Conservation (phyloP, 2,797 vertebrate species). For the Zalophus californianus region DNA sequence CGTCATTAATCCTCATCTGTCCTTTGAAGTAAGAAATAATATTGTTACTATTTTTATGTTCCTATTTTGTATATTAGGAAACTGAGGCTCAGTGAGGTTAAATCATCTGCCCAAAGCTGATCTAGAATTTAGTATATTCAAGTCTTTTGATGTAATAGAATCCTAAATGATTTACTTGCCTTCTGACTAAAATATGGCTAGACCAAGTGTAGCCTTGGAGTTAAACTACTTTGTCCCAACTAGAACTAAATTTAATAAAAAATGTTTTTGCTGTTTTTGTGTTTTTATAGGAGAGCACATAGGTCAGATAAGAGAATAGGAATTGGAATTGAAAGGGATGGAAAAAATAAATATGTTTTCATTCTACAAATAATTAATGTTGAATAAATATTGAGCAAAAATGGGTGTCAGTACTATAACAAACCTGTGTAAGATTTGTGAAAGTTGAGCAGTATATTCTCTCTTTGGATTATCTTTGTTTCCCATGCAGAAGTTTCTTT, state of each 20-base stretch:
- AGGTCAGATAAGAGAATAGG: neutral
- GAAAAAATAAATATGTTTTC: neutral
- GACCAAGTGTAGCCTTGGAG: neutral
- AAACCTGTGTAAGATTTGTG: neutral
- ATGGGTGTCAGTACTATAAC: neutral
- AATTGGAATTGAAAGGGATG: neutral
- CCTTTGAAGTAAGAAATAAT: neutral
- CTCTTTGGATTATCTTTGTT: neutral
- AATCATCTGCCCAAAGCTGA: neutral
- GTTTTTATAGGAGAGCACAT: neutral
- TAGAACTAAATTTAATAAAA: neutral
- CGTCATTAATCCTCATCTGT: neutral
- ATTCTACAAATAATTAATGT: neutral
- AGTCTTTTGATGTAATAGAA: neutral
- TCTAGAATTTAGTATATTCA: neutral
- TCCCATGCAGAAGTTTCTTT: neutral
- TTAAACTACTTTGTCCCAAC: neutral
- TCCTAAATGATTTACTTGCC: slow-evolving; percentile 40
- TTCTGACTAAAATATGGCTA: neutral
- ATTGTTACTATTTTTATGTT: slow-evolving; percentile 35
- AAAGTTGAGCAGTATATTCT: neutral
- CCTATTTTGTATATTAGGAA: slow-evolving; percentile 2
- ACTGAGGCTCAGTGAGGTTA: neutral
- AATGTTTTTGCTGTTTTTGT: neutral
- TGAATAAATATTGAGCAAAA: slow-evolving; percentile 28